These are phyloP conservation scores for Scaptomyza pallida DNA, from an alignment of 1,140 invertebrate species.

Conservation along the genomic window DNA sequence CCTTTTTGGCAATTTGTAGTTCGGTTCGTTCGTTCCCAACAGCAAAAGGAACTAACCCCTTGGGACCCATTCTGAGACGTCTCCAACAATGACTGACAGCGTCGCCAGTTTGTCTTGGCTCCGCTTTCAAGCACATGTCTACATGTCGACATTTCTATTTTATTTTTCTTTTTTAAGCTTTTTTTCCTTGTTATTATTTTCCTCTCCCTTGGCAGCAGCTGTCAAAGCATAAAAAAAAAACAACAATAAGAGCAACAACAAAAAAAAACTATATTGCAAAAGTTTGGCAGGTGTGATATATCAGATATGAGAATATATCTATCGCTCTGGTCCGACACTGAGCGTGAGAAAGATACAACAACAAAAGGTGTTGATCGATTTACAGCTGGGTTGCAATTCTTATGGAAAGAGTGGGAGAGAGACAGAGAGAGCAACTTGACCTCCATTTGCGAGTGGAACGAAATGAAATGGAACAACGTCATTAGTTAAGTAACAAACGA, in stretches of 20 bases:
- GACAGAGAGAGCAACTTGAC: conserved; percentile 36
- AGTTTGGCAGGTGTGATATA: conserved; percentile 44
- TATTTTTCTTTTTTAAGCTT: conserved; percentile 2
- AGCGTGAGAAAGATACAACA: conserved; percentile 15
- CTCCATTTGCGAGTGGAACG: conserved; percentile 1
- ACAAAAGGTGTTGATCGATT: conserved; percentile 60
- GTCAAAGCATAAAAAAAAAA: conserved; percentile 16
- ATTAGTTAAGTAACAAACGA: background rate
- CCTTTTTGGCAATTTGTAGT: background rate
- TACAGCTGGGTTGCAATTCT: conserved; percentile 15
- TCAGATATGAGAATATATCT: conserved; percentile 24
- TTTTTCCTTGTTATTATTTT: conserved; percentile 7
- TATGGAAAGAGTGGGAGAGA: conserved; percentile 13
- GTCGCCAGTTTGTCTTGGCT: conserved; percentile 65
- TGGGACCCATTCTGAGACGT: background rate
- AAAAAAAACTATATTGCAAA: conserved; percentile 64
- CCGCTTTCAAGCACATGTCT: conserved; percentile 52
- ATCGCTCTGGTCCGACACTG: background rate
- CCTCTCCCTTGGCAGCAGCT: conserved; percentile 34
- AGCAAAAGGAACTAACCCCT: conserved; percentile 2
- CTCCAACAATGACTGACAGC: conserved; percentile 42
- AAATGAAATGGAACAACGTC: background rate
- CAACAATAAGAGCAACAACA: conserved; percentile 14
- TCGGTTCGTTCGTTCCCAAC: conserved; percentile 15
- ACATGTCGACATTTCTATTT: too few relatives aligned